Base-by-base conservation (phyloP, 2,888 invertebrate genomes). In the Rotaria magnacalcarata region DNA sequence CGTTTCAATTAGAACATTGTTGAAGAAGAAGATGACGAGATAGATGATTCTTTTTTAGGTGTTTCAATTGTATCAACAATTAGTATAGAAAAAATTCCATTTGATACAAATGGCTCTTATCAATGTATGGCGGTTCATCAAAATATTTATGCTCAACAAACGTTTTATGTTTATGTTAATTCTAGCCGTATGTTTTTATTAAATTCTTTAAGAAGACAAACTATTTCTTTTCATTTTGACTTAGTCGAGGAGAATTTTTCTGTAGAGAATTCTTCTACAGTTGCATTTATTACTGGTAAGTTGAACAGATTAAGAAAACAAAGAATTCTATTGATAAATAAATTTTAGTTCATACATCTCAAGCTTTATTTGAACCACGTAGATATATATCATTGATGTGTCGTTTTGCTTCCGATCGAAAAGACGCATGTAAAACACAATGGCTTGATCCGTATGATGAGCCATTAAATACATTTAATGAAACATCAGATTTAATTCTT, bases 31-130 rank as follows among this genome's bases (percentile, higher is more conserved):
- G 67, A 67, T 16, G 67, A 67, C 4, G 24, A 67, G 19, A 19
- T 14, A 4, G 67, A 67, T 19, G 27, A 67, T 34, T 34, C 34
- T 6, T 67, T 67, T 67, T 34, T 67, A 2, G 34, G 34, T 19
- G 67, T 67, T 34, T 67, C 67, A 67, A 67, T 67, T 19, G 19
- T 67, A 16, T 67, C 67, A 67, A 67, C 67, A 34, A 67, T 67
- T 19, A 5, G 14, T 34, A 67, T 67, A 14, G 34, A 67, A 34
- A 67, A 67, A 16, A 34, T 67, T 67, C 41, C 3, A 34, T 67
- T 67, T 67, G 67, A 67, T 67, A 67, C 34, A 19, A 67, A 67
- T 67, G 67, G 67, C 6, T 41, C 34, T 67, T 67, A 67, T 67
- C 67, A 67, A 67, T 67, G 67, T 41, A 41, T 67, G 19, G 67